Base-by-base conservation (phyloP, 2,113 vertebrate genomes). In the Heterochromis multidens region DNA sequence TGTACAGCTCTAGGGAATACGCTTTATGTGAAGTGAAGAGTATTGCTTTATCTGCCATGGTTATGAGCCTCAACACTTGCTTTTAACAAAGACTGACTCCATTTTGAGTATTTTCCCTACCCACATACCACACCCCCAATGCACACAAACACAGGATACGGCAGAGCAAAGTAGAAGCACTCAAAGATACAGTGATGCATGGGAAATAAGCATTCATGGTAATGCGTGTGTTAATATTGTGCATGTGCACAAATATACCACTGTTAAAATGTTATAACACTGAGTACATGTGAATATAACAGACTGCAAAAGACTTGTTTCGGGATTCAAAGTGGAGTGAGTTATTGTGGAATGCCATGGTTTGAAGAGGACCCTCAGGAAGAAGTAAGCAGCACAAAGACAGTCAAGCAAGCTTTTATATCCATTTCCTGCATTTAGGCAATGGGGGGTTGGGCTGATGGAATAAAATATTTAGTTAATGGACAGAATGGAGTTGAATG, bases 31-130 rank as follows among this genome's bases (percentile, higher is more conserved):
- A 79, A 85, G 25, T 37, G 31, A 78, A 56, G 35, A 72, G 21
- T 46, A 72, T 80, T 84, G 61, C 35, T 74, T 85, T 33, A 88
- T 86, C 70, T 86, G 43, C 60, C 37, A 60, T 5, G 13, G 31
- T 46, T 33, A 82, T 82, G 33, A 72, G 61, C 77, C 49, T 59
- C 33, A 70, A 78, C 82, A 81, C 57, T 61, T 65, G 43, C 56
- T 82, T 74, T 70, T 16, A 58, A 84, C 83, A 83, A 86, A 81
- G 72, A 63, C 83, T 33, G 86, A 86, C 88, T 87, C 90, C 90
- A 93, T 92, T 90, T 94, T 93, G 90, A 92, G 60, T 91, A 90
- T 93, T 92, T 93, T 91, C 86, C 81, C 79, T 84, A 88, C 87
- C 87, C 89, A 87, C 87, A 93, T 90, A 85, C 49, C 72, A 84